Percentiles rank a stretch among this genome's conserved stretches.
phyloP scores from a whole-genome alignment of 2,113 vertebrate species.

The Vimba vimba region DNA sequence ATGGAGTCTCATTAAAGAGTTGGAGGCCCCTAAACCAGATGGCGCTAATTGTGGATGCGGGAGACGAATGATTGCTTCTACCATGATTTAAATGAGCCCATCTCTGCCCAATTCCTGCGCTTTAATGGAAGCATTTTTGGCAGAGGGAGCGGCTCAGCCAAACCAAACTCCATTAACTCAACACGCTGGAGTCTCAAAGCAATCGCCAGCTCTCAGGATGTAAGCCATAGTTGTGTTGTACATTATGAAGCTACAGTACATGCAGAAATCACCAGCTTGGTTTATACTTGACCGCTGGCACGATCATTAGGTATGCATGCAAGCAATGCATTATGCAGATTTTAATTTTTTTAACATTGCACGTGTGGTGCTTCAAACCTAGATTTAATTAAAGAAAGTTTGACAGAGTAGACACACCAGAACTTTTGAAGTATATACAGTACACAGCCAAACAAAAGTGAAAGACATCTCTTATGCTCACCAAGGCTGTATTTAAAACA shows the following conservation, averaged over 20 bases:
- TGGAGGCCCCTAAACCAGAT: constrained; percentile 61
- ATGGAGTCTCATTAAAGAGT: constrained; percentile 59
- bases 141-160: constrained; percentile 51
- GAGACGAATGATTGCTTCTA: constrained; percentile 63
- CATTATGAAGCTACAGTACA: neutral
- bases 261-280: neutral
- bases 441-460: neutral
- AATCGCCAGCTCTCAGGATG: constrained; percentile 39
- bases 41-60: constrained; percentile 60
- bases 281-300: neutral
- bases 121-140: constrained; percentile 61
- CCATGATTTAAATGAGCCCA: constrained; percentile 55
- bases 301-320: neutral
- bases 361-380: neutral
- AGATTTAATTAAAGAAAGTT: neutral
- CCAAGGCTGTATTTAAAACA: neutral
- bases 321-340: neutral
- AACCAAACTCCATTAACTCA: constrained; percentile 60
- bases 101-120: constrained; percentile 56
- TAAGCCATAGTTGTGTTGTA: constrained; percentile 4
- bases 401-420: neutral
- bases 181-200: constrained; percentile 44
- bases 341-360: neutral
- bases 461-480: neutral
- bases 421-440: neutral